Conservation (phyloP, 2,797 vertebrate species). For the Sebastes oblongus region DNA sequence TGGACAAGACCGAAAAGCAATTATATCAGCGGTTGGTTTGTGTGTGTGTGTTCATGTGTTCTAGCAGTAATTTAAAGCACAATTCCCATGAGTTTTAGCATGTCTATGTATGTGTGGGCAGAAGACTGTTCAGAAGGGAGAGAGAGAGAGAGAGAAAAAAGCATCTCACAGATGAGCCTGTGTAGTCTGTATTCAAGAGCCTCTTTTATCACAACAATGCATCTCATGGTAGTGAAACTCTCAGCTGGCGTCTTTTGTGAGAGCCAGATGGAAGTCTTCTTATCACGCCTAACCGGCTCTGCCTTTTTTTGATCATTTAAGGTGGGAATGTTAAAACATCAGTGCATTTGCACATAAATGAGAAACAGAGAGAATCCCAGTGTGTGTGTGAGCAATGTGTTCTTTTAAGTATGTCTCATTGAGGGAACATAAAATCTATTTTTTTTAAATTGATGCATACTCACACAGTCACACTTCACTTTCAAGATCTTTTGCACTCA, state of each 20-base stretch:
- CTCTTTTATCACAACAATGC: constrained; percentile 58
- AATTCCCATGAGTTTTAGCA: not conserved
- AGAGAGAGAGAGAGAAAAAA: not conserved
- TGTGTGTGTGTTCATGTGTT: constrained; percentile 4
- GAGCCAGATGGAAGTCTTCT: constrained; percentile 57
- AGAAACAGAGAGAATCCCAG: constrained; percentile 25
- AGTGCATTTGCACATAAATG: constrained; percentile 64
- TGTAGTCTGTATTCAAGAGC: constrained; percentile 31
- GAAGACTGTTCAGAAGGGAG: not conserved
- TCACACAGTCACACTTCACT: not conserved
- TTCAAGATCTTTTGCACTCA: not conserved
- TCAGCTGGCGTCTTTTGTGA: constrained; percentile 49
- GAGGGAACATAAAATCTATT: constrained; percentile 2
- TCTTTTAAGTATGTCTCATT: constrained; percentile 16
- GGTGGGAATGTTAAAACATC: constrained; percentile 45
- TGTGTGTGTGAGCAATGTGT: not conserved
- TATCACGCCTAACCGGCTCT: constrained; percentile 35
- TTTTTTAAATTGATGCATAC: constrained; percentile 15
- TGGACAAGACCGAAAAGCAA: constrained; percentile 1
- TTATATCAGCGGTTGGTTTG: not conserved
- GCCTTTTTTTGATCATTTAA: constrained; percentile 42
- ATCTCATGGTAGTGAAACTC: constrained; percentile 49
- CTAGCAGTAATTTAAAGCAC: not conserved
- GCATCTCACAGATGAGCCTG: not conserved
- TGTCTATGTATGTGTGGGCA: not conserved